These are phyloP conservation scores for Pachycephala philippinensis DNA, from an alignment of 2,113 vertebrate species.

Conservation along the genomic window DNA sequence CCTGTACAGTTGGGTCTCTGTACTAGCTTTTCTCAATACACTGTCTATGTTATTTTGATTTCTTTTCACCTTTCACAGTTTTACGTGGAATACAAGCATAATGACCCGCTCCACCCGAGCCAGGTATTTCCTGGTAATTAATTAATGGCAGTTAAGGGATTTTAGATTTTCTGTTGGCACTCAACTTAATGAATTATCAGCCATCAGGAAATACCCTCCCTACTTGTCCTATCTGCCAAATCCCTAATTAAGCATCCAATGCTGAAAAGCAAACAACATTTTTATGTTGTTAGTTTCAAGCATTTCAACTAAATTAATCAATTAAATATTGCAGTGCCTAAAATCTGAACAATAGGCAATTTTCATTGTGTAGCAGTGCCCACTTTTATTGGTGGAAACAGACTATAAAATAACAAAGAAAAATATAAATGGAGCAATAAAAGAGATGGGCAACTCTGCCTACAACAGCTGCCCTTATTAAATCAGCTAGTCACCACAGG, in stretches of 20 bases:
- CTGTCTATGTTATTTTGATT: neutral
- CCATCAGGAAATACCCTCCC: slow-evolving; percentile 37
- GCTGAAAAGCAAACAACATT: neutral
- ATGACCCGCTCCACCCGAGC: neutral
- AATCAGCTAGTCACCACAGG: accelerated
- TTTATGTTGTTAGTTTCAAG: neutral
- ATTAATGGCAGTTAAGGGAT: slow-evolving; percentile 31
- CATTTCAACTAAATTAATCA: neutral
- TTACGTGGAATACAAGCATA: neutral
- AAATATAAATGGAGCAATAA: neutral
- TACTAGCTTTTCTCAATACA: neutral
- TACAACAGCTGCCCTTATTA: neutral
- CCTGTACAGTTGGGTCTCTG: neutral
- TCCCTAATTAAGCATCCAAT: neutral
- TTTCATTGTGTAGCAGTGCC: neutral
- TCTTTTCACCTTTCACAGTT: neutral
- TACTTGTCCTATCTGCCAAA: slow-evolving; percentile 5
- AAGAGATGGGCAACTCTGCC: neutral
- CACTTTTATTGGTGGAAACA: neutral
- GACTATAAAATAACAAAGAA: neutral
- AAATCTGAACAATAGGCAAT: neutral
- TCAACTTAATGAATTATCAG: neutral
- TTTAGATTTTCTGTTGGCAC: slow-evolving; percentile 30
- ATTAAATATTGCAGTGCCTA: neutral
- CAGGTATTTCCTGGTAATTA: slow-evolving; percentile 53